Conservation (phyloP, 2,888 invertebrate genomes). For the Embidobia sp. region DNA sequence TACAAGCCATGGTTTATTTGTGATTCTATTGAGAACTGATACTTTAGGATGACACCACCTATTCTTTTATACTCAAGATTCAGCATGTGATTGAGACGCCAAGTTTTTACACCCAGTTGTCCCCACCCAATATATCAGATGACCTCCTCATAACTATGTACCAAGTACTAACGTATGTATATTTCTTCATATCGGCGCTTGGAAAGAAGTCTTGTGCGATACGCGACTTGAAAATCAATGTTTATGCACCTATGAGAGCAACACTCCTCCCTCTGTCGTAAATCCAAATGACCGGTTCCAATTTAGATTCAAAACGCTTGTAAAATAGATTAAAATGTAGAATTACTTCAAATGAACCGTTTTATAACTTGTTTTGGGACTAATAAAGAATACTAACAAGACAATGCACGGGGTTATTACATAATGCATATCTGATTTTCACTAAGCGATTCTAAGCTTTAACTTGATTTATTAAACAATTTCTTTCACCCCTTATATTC, state of each 20-base stretch:
- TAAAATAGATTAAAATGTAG: slow-evolving; percentile 16
- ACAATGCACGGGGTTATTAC: too few species aligned
- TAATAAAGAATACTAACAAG: too few species aligned
- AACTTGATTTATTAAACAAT: too few species aligned
- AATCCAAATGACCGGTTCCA: too few species aligned
- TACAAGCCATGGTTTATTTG: slow-evolving; percentile 56
- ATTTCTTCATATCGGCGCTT: slow-evolving; percentile 63
- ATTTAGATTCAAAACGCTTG: slow-evolving; percentile 20
- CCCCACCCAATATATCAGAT: slow-evolving; percentile 57
- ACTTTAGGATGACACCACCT: slow-evolving; percentile 57
- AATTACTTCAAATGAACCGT: slow-evolving; percentile 22
- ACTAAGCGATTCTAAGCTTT: too few species aligned
- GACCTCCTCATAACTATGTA: slow-evolving; percentile 65
- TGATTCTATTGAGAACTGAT: slow-evolving; percentile 59
- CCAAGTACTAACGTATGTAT: slow-evolving; percentile 63
- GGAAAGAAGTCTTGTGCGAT: slow-evolving; percentile 38
- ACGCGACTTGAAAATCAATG: slow-evolving; percentile 65
- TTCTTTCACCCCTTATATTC: too few species aligned
- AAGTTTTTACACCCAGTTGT: slow-evolving; percentile 48
- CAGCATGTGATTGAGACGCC: slow-evolving; percentile 44
- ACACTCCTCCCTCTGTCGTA: too few species aligned
- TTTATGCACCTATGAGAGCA: slow-evolving; percentile 35
- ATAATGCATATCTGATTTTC: too few species aligned
- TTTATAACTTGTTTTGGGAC: slow-evolving; percentile 21
- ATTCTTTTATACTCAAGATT: slow-evolving; percentile 64